Base-by-base conservation (phyloP, 2,797 vertebrate genomes). In the Nasua narica region DNA sequence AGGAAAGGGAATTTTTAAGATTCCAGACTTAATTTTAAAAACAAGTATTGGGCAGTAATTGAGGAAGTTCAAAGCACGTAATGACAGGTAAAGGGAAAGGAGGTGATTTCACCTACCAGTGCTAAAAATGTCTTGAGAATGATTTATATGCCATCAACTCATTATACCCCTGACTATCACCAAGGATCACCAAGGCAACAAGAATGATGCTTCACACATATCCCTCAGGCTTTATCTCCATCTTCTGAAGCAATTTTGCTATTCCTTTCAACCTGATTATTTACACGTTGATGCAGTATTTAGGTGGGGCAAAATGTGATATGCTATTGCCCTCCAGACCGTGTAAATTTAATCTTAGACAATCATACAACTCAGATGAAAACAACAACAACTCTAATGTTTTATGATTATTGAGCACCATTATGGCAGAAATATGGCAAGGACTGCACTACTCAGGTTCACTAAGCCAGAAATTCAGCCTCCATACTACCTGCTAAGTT, bases 141-240 rank as follows among this genome's bases (percentile, higher is more conserved):
- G 94, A 97, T 97, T 97, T 98, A 94, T 84, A 94, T 91, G 92
- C 89, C 86, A 78, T 97, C 96, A 97, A 87, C 40, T 97, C 90
- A 83, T 96, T 94, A 85, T 65, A 89, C 72, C 67, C 79, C 90
- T 93, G 79, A 96, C 93, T 96, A 67, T 97, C 84, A 97, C 77
- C 54, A 54, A 87, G 87, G 76, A 96, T 98, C 94, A 95, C 95
- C 89, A 97, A 97, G 97, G 96, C 95, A 98, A 98, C 91, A 0
- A 90, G 67, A 50, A 88, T 92, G 90, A 87, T 85, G 91, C 77
- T 90, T 95, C 72, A 94, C 60, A 94, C 83, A 18, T 37, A 67
- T 48, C 67, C 67, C 69, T 89, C 69, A 23, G 40, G 72, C 83
- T 94, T 69, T 72, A 62, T 78, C 84, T 90, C 79, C 67, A 27